phyloP scores from a whole-genome alignment of 2,888 invertebrate genomes.

The Callinectes sapidus region DNA sequence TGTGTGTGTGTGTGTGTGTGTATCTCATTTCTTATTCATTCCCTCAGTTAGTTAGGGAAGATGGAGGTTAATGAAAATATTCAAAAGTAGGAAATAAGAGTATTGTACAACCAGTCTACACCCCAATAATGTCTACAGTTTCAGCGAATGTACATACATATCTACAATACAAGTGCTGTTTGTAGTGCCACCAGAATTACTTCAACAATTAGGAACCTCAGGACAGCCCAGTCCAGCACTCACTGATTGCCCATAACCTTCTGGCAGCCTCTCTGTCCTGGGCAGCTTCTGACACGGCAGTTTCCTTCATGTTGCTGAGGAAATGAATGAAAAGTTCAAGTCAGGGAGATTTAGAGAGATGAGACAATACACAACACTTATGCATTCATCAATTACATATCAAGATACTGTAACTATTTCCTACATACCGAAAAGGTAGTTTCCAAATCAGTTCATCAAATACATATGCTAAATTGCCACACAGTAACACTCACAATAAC shows the following conservation, averaged over 20 bases:
- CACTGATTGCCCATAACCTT: slow-evolving; percentile 88
- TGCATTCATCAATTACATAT: not conserved
- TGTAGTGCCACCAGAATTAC: not conserved
- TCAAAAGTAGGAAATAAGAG: not conserved
- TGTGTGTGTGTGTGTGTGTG: too few species aligned
- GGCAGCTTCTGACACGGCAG: slow-evolving; percentile 78
- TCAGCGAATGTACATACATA: not conserved
- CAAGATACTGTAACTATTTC: not conserved
- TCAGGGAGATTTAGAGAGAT: not conserved
- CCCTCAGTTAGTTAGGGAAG: not conserved
- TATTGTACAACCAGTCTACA: not conserved
- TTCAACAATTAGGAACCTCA: not conserved
- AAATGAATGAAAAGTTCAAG: not conserved
- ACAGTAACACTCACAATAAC: too few species aligned
- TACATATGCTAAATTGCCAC: too few species aligned
- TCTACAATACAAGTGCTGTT: not conserved
- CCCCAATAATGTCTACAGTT: not conserved
- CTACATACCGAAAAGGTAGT: too few species aligned
- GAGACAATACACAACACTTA: not conserved
- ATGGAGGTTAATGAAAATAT: not conserved
- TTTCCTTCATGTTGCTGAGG: slow-evolving; percentile 79
- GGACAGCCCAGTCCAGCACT: slow-evolving; percentile 83
- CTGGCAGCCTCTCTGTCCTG: slow-evolving; percentile 79
- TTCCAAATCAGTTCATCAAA: too few species aligned
- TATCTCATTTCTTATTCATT: not conserved